Evolutionary conservation across 2,113 vertebrate species (phyloP).

Genomic region (Platysteira castanea): DNA sequence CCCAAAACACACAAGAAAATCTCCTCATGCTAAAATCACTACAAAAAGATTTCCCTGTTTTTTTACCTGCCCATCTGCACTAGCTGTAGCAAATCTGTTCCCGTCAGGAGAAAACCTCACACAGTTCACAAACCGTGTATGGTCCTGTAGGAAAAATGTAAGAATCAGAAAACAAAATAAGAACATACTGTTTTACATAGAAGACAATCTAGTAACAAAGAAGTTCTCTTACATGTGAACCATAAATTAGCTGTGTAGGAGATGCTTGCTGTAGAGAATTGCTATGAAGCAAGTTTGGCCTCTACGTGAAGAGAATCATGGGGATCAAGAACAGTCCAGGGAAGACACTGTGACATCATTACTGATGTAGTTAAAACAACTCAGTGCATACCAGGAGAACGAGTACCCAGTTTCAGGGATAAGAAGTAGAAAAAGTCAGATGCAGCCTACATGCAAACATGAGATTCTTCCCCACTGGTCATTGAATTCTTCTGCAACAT

Average conservation of each 20-base stretch:
- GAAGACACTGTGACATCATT: background rate
- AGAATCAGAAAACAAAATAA: background rate
- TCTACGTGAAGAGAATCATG: background rate
- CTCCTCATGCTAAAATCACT: background rate
- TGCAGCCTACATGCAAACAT: background rate
- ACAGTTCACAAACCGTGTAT: constrained; percentile 91
- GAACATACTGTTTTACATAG: background rate
- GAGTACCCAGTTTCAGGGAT: background rate
- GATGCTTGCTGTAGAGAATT: background rate
- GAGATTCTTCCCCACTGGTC: background rate
- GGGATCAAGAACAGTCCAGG: background rate
- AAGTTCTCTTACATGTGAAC: background rate
- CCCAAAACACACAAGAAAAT: background rate
- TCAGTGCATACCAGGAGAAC: background rate
- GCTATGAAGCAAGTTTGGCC: background rate
- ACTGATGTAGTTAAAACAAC: background rate
- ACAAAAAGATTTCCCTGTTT: background rate
- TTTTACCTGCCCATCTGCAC: constrained; percentile 90
- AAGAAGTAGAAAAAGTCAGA: background rate
- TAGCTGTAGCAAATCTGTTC: constrained; percentile 82
- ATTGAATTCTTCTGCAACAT: background rate
- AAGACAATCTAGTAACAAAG: background rate
- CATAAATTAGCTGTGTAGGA: background rate
- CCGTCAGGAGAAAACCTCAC: constrained; percentile 93
- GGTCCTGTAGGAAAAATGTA: constrained; percentile 73